These are phyloP conservation scores for Eumeta japonica DNA, from an alignment of 1,140 invertebrate species.

Conservation along the genomic window DNA sequence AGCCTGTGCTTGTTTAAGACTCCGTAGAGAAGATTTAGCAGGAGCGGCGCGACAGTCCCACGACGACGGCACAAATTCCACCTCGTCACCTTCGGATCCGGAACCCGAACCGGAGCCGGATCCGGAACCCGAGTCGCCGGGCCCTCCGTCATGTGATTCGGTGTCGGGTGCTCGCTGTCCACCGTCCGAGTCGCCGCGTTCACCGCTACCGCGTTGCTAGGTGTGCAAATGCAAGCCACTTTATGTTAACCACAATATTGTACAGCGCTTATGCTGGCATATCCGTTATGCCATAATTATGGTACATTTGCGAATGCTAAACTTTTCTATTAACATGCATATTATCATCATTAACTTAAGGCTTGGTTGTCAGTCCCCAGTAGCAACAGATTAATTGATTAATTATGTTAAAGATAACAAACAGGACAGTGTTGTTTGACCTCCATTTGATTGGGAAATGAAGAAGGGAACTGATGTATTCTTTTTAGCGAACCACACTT, in stretches of 20 bases:
- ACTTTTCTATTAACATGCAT: background rate
- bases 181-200: constrained; percentile 9
- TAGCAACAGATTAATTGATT: too few species aligned
- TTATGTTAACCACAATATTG: background rate
- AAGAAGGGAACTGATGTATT: too few species aligned
- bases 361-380: too few species aligned
- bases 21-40: constrained; percentile 58
- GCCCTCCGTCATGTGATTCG: constrained; percentile 11
- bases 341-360: too few species aligned
- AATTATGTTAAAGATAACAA: too few species aligned
- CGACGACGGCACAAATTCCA: constrained; percentile 61
- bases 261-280: background rate
- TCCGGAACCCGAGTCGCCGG: constrained; percentile 21
- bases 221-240: background rate
- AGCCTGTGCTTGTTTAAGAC: constrained; percentile 43
- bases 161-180: background rate
- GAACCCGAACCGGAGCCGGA: constrained; percentile 30
- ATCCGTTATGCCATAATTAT: background rate
- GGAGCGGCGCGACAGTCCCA: constrained; percentile 62
- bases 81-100: constrained; percentile 58
- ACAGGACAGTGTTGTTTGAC: too few species aligned
- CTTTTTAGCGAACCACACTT: too few species aligned
- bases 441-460: too few species aligned
- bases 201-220: constrained; percentile 9
- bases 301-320: background rate